Conservation (phyloP, 2,113 vertebrate species). For the Excalfactoria chinensis region DNA sequence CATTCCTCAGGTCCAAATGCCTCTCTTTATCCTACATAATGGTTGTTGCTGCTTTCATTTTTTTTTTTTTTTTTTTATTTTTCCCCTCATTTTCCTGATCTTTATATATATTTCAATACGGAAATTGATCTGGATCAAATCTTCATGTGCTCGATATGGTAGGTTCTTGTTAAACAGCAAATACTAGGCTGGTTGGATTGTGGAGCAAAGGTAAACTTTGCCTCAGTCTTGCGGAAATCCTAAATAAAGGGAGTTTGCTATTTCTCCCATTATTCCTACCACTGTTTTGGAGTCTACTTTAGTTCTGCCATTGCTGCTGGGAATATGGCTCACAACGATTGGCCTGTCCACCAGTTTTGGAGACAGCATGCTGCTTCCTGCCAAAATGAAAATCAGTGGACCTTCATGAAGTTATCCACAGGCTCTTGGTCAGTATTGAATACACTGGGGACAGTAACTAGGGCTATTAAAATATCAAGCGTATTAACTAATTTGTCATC, state of each 20-base stretch:
- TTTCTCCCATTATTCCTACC: neutral
- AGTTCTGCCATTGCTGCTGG: neutral
- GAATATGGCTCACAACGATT: neutral
- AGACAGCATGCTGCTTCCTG: neutral
- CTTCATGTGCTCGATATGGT: neutral
- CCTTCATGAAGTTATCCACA: neutral
- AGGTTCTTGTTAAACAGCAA: neutral
- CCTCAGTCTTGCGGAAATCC: neutral
- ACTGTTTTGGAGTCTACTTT: neutral
- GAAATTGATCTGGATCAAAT: neutral
- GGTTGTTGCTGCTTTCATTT: neutral
- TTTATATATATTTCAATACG: neutral
- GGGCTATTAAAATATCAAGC: neutral
- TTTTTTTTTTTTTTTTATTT: neutral
- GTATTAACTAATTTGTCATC: neutral
- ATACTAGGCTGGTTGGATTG: neutral
- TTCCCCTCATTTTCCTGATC: neutral
- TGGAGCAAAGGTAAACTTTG: neutral
- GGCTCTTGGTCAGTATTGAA: neutral
- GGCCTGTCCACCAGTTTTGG: neutral
- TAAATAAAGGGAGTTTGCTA: rapidly evolving
- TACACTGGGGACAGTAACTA: neutral
- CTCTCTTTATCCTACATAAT: neutral
- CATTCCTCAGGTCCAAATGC: neutral
- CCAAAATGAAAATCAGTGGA: neutral